Evolutionary conservation across 35 echinoderm and acorn worm genomes (phyloP).

Genomic region (Holothuria glaberrima): DNA sequence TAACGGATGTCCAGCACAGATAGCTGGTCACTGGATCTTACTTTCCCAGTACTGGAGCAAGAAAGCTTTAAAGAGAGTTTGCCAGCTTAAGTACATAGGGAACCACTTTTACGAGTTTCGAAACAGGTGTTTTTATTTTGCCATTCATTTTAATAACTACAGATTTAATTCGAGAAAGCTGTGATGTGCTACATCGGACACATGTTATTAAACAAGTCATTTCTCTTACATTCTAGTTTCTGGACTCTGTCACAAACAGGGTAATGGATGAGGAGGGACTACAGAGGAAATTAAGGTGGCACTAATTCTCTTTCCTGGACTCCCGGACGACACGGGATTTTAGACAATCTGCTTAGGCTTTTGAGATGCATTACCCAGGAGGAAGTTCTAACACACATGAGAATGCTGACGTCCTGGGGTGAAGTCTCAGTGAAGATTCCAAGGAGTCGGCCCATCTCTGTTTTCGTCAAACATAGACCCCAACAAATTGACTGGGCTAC

Average conservation of each 20-base stretch:
- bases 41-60: not conserved
- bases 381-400: not conserved
- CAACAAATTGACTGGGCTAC: not conserved
- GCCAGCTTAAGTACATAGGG: not conserved
- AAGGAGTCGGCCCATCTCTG: not conserved
- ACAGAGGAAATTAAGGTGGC: too few species aligned
- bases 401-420: not conserved
- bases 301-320: too few species aligned
- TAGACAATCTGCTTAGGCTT: not conserved
- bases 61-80: not conserved
- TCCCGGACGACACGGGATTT: not conserved
- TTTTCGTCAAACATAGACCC: not conserved
- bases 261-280: too few species aligned
- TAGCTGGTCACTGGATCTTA: not conserved
- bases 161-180: not conserved
- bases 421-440: not conserved
- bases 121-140: not conserved
- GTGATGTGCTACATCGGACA: not conserved
- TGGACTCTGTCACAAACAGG: too few species aligned
- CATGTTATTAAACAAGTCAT: not conserved
- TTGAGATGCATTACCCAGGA: not conserved
- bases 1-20: slow-evolving; percentile 3
- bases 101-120: not conserved
- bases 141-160: not conserved
- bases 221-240: not conserved